Evolutionary conservation across 1,140 invertebrate species (phyloP), one percentile per base, ranked within the genome.

Genomic region (Chlorops oryzae): DNA sequence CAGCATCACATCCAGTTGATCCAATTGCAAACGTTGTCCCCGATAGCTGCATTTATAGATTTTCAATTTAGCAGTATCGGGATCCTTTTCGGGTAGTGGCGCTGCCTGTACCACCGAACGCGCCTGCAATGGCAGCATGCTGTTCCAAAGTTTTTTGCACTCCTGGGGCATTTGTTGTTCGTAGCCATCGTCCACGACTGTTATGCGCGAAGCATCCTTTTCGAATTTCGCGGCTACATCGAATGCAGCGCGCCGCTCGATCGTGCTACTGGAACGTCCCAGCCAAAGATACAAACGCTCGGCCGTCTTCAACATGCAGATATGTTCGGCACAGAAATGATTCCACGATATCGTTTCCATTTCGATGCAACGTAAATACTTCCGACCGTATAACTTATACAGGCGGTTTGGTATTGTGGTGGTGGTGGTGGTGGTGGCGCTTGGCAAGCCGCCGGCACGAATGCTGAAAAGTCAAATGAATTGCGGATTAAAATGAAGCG

Each of bases 1-100:
- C 17, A 90, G 88, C 2, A 90, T 90, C 27, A 82, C 81, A 71
- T 94, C 95, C 0, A 95, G 73, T 74, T 96, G 90, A 45, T 86
- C 85, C 1, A 96, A 81, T 55, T 91, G 84, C 43, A 94, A 84
- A 45, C 90, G 89, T 5, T 87, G 87, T 50, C 81, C 80, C 58
- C 85, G 85, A 58, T 90, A 83, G 52, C 80, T 79, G 77, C 87
- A 86, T 61, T 81, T 75, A 70, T 84, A 84, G 28, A 86, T 74
- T 54, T 82, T 81, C 5, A 88, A 65, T 52, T 75, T 49, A 71
- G 68, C 59, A 24, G 51, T 61, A 18, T 22, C 40, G 2, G 24
- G 32, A 2, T 47, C 39, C 64, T 57, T 64, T 52, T 49, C 72
- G 71, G 63, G 57, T 42, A 50, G 60, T 42, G 54, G 44, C n/a